Evolutionary conservation across 2,113 vertebrate species (phyloP).

Genomic region (Sceloporus tristichus): DNA sequence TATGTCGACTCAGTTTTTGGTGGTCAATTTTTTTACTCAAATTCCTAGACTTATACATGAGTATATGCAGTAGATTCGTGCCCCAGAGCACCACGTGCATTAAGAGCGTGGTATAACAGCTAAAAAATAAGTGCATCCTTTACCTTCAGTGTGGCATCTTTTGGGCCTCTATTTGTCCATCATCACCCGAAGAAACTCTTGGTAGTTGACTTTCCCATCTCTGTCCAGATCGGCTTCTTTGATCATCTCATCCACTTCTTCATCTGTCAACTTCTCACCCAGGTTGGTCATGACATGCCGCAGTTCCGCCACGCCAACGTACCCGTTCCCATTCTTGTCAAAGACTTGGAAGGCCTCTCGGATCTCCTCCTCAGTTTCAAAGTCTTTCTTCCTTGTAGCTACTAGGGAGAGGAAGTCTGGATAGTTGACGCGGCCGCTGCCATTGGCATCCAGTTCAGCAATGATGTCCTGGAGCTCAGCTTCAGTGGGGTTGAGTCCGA

Average conservation of each 20-base stretch:
- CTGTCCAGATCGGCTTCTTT: slow-evolving; percentile 62
- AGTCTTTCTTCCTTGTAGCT: slow-evolving; percentile 72
- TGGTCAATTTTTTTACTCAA: too few relatives aligned
- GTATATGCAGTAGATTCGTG: too few relatives aligned
- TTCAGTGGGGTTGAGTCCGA: slow-evolving; percentile 90
- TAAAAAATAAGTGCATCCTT: rapidly evolving
- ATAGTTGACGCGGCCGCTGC: slow-evolving; percentile 78
- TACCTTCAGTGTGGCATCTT: background rate
- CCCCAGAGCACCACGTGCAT: too few relatives aligned
- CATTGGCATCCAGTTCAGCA: slow-evolving; percentile 85
- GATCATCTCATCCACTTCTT: slow-evolving; percentile 70
- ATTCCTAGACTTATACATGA: too few relatives aligned
- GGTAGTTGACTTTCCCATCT: slow-evolving; percentile 66
- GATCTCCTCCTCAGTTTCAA: slow-evolving; percentile 79
- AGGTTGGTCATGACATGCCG: slow-evolving; percentile 71
- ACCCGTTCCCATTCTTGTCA: slow-evolving; percentile 69
- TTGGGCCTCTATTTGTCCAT: slow-evolving; percentile 59
- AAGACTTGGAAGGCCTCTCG: slow-evolving; percentile 78
- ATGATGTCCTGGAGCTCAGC: slow-evolving; percentile 88
- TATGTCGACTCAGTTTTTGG: too few relatives aligned
- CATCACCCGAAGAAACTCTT: slow-evolving; percentile 70
- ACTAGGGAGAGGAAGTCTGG: slow-evolving; percentile 74
- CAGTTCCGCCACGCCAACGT: slow-evolving; percentile 65
- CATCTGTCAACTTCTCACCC: slow-evolving; percentile 66
- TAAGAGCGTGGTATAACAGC: too few relatives aligned